Base-by-base conservation (phyloP, 2,888 invertebrate genomes). In the Drymonia ruficornis region DNA sequence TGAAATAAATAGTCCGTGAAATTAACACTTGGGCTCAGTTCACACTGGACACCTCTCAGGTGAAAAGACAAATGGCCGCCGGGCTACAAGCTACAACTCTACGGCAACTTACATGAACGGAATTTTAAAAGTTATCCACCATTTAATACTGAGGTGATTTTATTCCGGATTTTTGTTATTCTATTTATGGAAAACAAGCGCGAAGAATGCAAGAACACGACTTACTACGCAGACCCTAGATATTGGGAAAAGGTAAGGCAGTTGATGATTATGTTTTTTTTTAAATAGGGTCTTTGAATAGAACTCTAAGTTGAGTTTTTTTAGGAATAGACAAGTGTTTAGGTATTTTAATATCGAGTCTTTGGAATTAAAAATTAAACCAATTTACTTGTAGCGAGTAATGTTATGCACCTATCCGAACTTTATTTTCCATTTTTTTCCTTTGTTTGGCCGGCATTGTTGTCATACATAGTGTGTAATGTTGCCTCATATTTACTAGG, bases 1-100 rank as follows among this genome's bases (percentile, higher is more conserved):
- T 78, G 70, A 74, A 76, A 84, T 89, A 90, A 91, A 89, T 87
- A 87, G 81, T 80, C 88, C 88, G 90, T 89, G 90, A 91, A 90
- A 90, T 90, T 90, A 89, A 85, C 89, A 89, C 81, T 80, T 78
- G 84, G 84, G 83, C 84, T 81, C 80, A 77, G 83, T 85, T 77
- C 82, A 67, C 81, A 74, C 81, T 83, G 88, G 89, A 90, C 89
- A 89, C 83, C 81, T 84, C 77, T 81, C 88, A 88, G 89, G 86
- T 87, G 74, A 70, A 58, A 80, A 88, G 88, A 89, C 76, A 86
- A 87, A 89, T 81, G 82, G 83, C 79, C 62, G 59, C 67, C 59
- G 68, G 76, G 75, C 61, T 52, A 51, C 57, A 47, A 45, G 69
- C 67, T 74, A 74, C 65, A 73, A 78, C 68, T 72, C 69, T 67